phyloP scores from a whole-genome alignment of 53 echinoderm and acorn worm genomes.

The Glandiceps talaboti region DNA sequence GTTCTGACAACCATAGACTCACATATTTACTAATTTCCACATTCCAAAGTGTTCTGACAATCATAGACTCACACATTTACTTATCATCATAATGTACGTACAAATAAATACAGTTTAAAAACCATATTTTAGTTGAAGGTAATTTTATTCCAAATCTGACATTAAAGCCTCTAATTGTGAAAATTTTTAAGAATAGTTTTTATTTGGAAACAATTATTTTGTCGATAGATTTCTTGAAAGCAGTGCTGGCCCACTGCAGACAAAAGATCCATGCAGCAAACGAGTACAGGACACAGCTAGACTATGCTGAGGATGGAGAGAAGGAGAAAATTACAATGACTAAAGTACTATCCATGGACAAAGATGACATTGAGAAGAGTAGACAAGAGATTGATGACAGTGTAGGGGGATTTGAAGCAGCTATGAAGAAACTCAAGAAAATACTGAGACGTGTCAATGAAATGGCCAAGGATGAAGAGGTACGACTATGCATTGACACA shows the following conservation, averaged over 20 bases:
- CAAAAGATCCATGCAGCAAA: constrained; percentile 56
- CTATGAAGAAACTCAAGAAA: constrained; percentile 39
- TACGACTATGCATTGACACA: constrained; percentile 7
- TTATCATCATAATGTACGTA: too few species aligned
- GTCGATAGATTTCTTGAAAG: constrained; percentile 64
- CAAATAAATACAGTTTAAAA: too few species aligned
- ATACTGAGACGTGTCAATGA: constrained; percentile 51
- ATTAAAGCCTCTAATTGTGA: too few species aligned
- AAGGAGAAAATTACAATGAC: constrained; percentile 40
- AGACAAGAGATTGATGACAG: constrained; percentile 51
- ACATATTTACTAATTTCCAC: too few species aligned
- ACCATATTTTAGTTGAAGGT: too few species aligned
- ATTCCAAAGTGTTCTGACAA: too few species aligned
- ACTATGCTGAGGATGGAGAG: constrained; percentile 35
- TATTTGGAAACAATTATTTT: too few species aligned
- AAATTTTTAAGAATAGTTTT: too few species aligned
- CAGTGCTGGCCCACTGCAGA: constrained; percentile 49
- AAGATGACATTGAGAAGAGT: constrained; percentile 41
- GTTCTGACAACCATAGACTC: too few species aligned
- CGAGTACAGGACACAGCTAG: constrained; percentile 36
- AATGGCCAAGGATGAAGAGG: constrained; percentile 59
- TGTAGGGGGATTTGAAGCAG: constrained; percentile 50
- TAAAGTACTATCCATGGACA: constrained; percentile 34
- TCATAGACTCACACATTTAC: too few species aligned
- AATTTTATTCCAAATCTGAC: too few species aligned